These are phyloP conservation scores for Melanogrammus aeglefinus DNA, from an alignment of 2,797 vertebrate genomes.

Conservation along the genomic window DNA sequence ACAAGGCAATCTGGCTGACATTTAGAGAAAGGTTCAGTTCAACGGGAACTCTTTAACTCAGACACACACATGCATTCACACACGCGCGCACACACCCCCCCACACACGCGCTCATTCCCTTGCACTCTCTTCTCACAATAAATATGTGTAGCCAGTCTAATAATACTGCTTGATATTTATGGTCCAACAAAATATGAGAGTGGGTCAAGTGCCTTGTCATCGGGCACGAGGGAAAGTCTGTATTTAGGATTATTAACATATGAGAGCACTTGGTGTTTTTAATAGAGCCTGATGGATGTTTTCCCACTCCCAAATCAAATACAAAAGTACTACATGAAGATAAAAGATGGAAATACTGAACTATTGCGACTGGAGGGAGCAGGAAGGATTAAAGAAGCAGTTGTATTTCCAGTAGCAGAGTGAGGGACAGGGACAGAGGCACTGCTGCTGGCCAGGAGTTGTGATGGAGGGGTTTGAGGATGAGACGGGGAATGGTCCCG, in stretches of 20 bases:
- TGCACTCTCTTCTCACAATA: not conserved
- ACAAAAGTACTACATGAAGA: not conserved
- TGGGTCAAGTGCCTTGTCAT: constrained; percentile 50
- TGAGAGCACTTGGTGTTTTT: not conserved
- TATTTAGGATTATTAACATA: constrained; percentile 5
- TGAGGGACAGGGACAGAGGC: too few relatives aligned
- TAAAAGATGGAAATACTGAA: not conserved
- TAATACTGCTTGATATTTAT: constrained; percentile 22
- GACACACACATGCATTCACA: constrained; percentile 5
- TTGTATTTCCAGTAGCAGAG: too few relatives aligned
- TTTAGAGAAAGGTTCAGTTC: constrained; percentile 63
- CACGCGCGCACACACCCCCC: constrained; percentile 32
- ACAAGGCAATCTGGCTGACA: constrained; percentile 57
- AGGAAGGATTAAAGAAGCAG: not conserved
- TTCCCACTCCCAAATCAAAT: not conserved
- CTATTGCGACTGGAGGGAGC: not conserved
- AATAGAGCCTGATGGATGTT: not conserved
- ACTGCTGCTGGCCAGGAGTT: not conserved
- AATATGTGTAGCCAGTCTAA: not conserved
- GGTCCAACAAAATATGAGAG: constrained; percentile 14
- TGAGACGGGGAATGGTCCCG: not conserved
- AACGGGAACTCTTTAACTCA: constrained; percentile 37
- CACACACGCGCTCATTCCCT: constrained; percentile 13
- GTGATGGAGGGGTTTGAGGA: not conserved
- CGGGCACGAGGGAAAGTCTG: constrained; percentile 37